These are phyloP conservation scores for Lagopus muta DNA, from an alignment of 2,113 vertebrate genomes.

Conservation along the genomic window DNA sequence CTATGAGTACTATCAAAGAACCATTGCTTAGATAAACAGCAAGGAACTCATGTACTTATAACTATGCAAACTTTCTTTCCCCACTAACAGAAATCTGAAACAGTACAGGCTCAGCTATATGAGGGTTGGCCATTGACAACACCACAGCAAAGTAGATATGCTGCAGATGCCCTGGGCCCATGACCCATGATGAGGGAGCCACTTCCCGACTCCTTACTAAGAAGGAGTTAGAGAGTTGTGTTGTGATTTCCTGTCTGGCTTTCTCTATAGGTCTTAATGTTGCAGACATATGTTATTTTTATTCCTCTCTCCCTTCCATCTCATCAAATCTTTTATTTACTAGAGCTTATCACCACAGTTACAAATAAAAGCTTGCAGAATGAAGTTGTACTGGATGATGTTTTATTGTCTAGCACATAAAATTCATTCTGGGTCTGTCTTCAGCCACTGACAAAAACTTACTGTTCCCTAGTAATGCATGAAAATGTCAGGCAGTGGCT, in stretches of 20 bases:
- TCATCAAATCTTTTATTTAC: not conserved
- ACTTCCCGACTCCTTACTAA: not conserved
- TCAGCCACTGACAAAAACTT: not conserved
- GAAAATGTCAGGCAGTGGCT: not conserved
- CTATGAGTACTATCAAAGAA: not conserved
- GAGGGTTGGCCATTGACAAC: not conserved
- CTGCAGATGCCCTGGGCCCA: not conserved
- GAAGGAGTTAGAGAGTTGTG: not conserved
- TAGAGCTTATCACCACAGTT: not conserved
- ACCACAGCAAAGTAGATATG: not conserved
- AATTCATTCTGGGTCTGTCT: not conserved
- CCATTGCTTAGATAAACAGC: not conserved
- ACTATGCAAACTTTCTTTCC: not conserved
- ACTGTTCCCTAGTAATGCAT: not conserved
- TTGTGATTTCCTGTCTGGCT: not conserved
- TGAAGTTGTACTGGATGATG: not conserved
- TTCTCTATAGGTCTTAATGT: not conserved
- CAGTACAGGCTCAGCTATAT: not conserved
- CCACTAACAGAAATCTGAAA: not conserved
- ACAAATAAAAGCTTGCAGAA: not conserved
- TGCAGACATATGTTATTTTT: not conserved
- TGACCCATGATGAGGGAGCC: not conserved
- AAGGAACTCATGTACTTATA: not conserved
- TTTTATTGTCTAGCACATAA: not conserved
- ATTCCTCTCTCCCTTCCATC: not conserved